Conservation (phyloP, 2,797 vertebrate genomes). For the Eulemur mongoz region DNA sequence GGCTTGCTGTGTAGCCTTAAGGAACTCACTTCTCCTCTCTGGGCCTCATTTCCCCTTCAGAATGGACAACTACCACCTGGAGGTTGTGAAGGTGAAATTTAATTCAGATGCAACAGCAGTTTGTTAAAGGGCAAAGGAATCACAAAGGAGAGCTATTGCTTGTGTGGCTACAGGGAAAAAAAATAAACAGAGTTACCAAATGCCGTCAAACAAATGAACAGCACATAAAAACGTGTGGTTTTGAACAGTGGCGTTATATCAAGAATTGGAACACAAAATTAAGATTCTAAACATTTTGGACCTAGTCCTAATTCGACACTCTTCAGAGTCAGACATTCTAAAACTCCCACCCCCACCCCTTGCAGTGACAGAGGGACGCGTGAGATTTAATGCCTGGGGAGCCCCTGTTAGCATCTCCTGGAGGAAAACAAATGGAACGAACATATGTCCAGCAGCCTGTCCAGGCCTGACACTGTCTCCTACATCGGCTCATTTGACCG, state of each 20-base stretch:
- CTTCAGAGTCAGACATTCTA: background rate
- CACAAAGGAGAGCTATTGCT: background rate
- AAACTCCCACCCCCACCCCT: background rate
- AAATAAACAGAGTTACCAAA: background rate
- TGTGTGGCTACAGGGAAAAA: background rate
- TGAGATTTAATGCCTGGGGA: background rate
- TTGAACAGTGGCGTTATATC: background rate
- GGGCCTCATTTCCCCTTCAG: background rate
- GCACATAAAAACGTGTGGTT: background rate
- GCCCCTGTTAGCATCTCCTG: accelerated
- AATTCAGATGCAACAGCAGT: background rate
- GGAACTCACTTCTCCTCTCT: background rate
- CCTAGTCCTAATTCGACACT: background rate
- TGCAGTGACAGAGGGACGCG: accelerated
- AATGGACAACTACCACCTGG: background rate
- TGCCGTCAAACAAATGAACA: background rate
- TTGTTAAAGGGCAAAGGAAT: background rate
- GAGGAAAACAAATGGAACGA: background rate
- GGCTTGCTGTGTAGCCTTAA: background rate
- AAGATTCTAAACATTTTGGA: background rate
- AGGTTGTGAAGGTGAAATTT: background rate
- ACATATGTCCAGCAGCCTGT: background rate
- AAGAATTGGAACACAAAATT: background rate
- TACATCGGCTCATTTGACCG: background rate
- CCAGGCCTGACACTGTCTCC: background rate